phyloP scores from a whole-genome alignment of 2,113 vertebrate genomes.

The Nettapus auritus region DNA sequence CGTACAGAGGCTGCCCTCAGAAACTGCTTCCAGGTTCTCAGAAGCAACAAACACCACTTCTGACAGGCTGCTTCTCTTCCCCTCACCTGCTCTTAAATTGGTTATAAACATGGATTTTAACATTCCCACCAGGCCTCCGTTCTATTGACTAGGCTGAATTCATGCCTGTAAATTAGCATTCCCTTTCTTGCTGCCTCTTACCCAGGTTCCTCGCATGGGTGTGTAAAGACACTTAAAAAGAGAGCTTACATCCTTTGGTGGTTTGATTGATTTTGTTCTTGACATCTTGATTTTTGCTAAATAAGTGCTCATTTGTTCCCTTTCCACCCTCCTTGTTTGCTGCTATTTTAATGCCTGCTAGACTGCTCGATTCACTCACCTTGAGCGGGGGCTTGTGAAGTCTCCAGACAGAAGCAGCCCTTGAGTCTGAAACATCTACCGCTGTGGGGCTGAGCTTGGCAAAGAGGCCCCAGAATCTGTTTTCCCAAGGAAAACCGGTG shows the following conservation, averaged over 20 bases:
- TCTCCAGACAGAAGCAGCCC: not conserved
- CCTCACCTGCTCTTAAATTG: not conserved
- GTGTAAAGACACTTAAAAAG: not conserved
- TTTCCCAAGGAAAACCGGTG: not conserved
- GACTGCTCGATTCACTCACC: not conserved
- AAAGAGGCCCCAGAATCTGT: not conserved
- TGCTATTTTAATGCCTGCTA: not conserved
- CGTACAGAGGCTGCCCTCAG: not conserved
- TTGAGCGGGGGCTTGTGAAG: not conserved
- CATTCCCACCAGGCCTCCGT: not conserved
- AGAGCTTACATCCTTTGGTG: not conserved
- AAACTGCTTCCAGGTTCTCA: not conserved
- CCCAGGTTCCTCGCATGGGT: not conserved
- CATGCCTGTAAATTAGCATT: not conserved
- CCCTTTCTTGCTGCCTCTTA: not conserved
- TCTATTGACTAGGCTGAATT: not conserved
- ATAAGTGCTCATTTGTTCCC: not conserved
- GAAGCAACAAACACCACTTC: not conserved
- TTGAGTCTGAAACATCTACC: not conserved
- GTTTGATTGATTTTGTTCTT: not conserved
- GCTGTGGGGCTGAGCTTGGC: not conserved
- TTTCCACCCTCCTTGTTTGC: not conserved
- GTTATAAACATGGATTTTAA: constrained; percentile 14
- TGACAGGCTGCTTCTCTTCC: not conserved
- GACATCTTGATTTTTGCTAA: not conserved